Conservation (phyloP, 2,113 vertebrate species). For the Pardalotus punctatus region DNA sequence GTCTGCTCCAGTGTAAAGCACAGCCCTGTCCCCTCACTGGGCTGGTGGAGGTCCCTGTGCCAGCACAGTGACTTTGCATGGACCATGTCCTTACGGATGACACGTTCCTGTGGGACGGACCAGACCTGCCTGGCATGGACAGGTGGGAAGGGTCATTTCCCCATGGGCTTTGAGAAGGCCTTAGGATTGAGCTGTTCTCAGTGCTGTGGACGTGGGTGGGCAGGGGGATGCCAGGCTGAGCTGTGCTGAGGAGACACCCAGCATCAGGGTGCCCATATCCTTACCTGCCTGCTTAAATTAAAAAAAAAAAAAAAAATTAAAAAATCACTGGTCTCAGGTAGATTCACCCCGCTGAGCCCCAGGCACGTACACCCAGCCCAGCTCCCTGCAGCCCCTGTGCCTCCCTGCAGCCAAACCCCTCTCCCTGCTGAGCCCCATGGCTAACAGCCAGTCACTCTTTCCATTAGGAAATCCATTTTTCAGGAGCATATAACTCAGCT, state of each 20-base stretch:
- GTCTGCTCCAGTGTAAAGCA: not conserved
- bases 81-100: rapidly evolving
- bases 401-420: not conserved
- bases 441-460: slow-evolving; percentile 32
- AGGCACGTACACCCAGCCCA: not conserved
- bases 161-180: rapidly evolving
- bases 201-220: rapidly evolving
- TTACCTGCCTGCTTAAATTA: not conserved
- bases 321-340: not conserved
- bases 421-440: not conserved
- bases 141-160: not conserved
- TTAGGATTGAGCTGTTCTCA: not conserved
- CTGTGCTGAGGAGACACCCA: not conserved
- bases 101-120: rapidly evolving
- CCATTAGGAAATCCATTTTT: slow-evolving; percentile 58
- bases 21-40: not conserved
- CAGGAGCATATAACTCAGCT: slow-evolving; percentile 21
- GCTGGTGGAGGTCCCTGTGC: not conserved
- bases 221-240: not conserved
- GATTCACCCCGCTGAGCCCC: not conserved
- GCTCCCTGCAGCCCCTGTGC: not conserved
- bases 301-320: not conserved
- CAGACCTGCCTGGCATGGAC: not conserved
- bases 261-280: not conserved
- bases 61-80: rapidly evolving